phyloP scores from a whole-genome alignment of 2,888 invertebrate species.

The Pediacus dermestoides region DNA sequence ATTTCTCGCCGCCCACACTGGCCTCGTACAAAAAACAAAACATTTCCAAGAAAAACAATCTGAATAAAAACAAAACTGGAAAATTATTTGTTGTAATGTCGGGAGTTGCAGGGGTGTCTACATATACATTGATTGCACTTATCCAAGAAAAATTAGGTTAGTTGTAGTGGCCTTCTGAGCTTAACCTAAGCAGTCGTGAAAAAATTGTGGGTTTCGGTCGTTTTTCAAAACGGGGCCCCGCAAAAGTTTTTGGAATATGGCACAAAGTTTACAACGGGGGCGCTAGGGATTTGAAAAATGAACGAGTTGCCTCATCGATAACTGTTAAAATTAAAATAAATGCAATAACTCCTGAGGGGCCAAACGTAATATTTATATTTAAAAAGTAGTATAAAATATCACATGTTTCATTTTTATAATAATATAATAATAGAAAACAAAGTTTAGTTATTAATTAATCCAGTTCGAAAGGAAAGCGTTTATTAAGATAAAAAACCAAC shows the following conservation, averaged over 20 bases:
- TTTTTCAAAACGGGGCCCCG: conserved; percentile 9
- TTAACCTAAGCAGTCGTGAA: conserved; percentile 49
- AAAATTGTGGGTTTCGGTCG: too few relatives aligned
- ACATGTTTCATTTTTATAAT: conserved; percentile 48
- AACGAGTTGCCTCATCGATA: conserved; percentile 8
- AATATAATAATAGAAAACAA: conserved; percentile 45
- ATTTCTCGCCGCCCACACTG: too few relatives aligned
- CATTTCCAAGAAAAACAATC: too few relatives aligned
- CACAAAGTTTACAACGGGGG: conserved; percentile 7
- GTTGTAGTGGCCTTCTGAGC: conserved; percentile 38
- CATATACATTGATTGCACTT: too few relatives aligned
- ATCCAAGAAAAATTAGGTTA: conserved; percentile 45
- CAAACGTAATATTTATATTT: conserved; percentile 44
- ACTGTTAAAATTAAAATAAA: conserved; percentile 25
- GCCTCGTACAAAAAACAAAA: too few relatives aligned
- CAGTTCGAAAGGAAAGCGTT: too few relatives aligned
- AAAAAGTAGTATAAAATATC: conserved; percentile 51
- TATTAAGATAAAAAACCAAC: too few relatives aligned
- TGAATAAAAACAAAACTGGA: too few relatives aligned
- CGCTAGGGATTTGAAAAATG: neutral
- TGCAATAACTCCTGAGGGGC: conserved; percentile 45
- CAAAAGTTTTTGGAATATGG: conserved; percentile 11
- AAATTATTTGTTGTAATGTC: too few relatives aligned
- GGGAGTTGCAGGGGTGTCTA: too few relatives aligned
- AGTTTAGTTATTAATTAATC: too few relatives aligned